phyloP scores from a whole-genome alignment of 1,140 invertebrate genomes.

The Lutraria rhynchaena region DNA sequence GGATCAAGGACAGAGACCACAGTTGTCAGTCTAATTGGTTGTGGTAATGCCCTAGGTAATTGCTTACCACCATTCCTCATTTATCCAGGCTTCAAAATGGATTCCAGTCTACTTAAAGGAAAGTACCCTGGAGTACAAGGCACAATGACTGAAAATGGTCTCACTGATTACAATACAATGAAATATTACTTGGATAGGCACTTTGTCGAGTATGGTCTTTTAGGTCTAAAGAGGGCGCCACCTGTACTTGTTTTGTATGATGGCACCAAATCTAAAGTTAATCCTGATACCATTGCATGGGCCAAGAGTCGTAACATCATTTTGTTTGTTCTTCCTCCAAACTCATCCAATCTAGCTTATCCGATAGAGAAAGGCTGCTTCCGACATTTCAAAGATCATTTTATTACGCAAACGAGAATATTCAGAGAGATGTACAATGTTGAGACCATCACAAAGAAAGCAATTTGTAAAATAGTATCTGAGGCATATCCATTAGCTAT shows the following conservation, averaged over 20 bases:
- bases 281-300: conserved; percentile 53
- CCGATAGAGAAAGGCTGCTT: conserved; percentile 49
- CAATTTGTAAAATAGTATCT: conserved; percentile 53
- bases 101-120: conserved; percentile 35
- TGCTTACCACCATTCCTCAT: conserved; percentile 48
- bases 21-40: conserved; percentile 55
- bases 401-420: conserved; percentile 47
- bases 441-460: conserved; percentile 39
- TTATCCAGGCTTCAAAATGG: conserved; percentile 38
- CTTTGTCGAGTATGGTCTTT: conserved; percentile 40
- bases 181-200: conserved; percentile 51
- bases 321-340: conserved; percentile 54
- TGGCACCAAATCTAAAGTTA: conserved; percentile 50
- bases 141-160: conserved; percentile 44
- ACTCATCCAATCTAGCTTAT: conserved; percentile 27
- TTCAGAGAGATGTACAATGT: conserved; percentile 56
- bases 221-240: conserved; percentile 42
- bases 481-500: conserved; percentile 50
- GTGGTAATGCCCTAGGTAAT: conserved; percentile 49
- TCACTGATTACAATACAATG: conserved; percentile 49
- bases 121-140: conserved; percentile 55
- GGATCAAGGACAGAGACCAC: conserved; percentile 48
- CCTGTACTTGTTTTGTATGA: conserved; percentile 53
- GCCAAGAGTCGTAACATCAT: conserved; percentile 49
- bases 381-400: conserved; percentile 47